A percentile compares a stretch with the other conserved stretches of the same genome.
These are phyloP conservation scores for Ichneumon xanthorius DNA, from an alignment of 2,888 invertebrate genomes.

Conservation along the genomic window DNA sequence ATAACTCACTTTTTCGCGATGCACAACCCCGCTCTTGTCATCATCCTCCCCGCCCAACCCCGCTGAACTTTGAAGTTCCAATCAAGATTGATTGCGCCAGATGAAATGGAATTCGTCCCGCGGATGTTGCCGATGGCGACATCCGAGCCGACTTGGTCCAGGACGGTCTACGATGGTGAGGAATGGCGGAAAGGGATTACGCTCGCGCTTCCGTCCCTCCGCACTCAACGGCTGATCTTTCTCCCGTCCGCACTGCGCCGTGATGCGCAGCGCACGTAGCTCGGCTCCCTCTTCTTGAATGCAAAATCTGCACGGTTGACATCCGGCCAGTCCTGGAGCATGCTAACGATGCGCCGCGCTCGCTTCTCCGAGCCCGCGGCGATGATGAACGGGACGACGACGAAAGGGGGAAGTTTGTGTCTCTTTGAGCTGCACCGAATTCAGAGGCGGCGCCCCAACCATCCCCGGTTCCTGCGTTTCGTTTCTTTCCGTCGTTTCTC, in stretches of 20 bases:
- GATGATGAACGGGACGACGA: constrained; percentile 37
- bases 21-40: neutral
- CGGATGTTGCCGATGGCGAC: constrained; percentile 69
- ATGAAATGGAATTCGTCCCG: constrained; percentile 79
- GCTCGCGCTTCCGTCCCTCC: constrained; percentile 11
- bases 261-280: constrained; percentile 24
- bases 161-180: neutral
- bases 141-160: constrained; percentile 38
- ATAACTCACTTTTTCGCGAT: constrained; percentile 11
- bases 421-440: constrained; percentile 43
- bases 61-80: constrained; percentile 78
- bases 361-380: constrained; percentile 41
- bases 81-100: constrained; percentile 81
- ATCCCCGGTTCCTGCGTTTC: neutral
- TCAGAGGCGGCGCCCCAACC: constrained; percentile 25
- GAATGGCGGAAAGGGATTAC: constrained; percentile 30
- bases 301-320: constrained; percentile 69
- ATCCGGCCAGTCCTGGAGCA: constrained; percentile 71
- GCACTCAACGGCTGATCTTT: neutral
- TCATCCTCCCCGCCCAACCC: constrained; percentile 45
- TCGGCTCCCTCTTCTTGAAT: constrained; percentile 48
- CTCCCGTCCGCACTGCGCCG: constrained; percentile 2
- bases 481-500: constrained; percentile 23
- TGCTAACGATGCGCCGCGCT: constrained; percentile 73
- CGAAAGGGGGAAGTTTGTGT: constrained; percentile 11